Percentiles rank a stretch among this genome's conserved stretches.
These are phyloP conservation scores for Zophobas atratus DNA, from an alignment of 1,140 invertebrate species.

Conservation along the genomic window DNA sequence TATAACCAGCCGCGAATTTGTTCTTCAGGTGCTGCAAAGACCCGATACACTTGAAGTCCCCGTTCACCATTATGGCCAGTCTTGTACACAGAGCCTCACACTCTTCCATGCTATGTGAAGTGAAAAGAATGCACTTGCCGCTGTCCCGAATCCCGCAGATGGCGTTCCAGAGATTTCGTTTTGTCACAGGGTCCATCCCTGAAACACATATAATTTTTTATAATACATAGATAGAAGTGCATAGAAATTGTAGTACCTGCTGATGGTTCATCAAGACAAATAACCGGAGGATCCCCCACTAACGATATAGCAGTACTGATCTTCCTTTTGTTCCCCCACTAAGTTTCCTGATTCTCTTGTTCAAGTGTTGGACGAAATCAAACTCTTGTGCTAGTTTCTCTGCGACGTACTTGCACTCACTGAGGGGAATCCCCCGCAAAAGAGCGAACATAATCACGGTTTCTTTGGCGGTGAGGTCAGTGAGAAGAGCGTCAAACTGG, in stretches of 20 bases:
- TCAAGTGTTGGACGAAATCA: conserved; percentile 71
- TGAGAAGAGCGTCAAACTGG: conserved; percentile 87
- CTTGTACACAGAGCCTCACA: conserved; percentile 90
- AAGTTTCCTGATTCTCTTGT: conserved; percentile 75
- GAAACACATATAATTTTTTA: conserved; percentile 44
- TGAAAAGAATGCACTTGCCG: conserved; percentile 83
- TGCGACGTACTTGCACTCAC: conserved; percentile 65
- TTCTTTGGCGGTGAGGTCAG: conserved; percentile 85
- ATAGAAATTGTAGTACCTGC: conserved; percentile 68
- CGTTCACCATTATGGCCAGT: conserved; percentile 91
- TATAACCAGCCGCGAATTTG: conserved; percentile 75
- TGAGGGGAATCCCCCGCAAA: conserved; percentile 78
- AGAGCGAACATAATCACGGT: conserved; percentile 82
- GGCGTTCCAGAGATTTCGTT: conserved; percentile 85
- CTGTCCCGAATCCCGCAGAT: conserved; percentile 74
- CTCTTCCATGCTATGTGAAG: conserved; percentile 89
- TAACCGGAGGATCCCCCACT: conserved; percentile 89
- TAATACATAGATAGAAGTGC: not conserved
- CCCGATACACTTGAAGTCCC: conserved; percentile 82
- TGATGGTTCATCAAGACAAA: conserved; percentile 91
- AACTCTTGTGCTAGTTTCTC: conserved; percentile 68
- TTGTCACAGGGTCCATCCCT: conserved; percentile 89
- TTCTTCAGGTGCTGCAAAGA: conserved; percentile 80
- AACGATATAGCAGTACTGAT: conserved; percentile 94
- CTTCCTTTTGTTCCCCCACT: conserved; percentile 96